Base-by-base conservation (phyloP, 2,888 invertebrate species). In the Dorcus hopei region DNA sequence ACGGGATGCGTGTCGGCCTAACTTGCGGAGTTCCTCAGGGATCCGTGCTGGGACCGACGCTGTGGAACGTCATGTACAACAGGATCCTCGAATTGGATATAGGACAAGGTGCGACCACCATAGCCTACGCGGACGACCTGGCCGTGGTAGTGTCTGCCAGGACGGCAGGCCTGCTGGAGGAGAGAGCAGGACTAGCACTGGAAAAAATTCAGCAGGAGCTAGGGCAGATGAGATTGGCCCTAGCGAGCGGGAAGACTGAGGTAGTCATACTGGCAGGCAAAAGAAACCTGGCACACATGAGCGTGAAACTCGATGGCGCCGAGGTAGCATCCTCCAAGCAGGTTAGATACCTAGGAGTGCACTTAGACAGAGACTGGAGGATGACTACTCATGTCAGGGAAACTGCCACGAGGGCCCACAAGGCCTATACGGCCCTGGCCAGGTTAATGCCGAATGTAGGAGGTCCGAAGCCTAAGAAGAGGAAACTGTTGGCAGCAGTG, bases 401-500 rank as follows among this genome's bases (percentile, higher is more conserved):
- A 3, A 19, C 19, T 2, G 19, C 19, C 19, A 19, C 3, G 3
- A 19, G 3, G 19, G 19, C 19, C 3, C 19, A 19, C 19, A 40
- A 40, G 11, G 11, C 9, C 9, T n/a, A n/a, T n/a, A 11, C 9
- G 2, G 41, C 11, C 2, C 2, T 40, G 9, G 41, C 11, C n/a
- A 40, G 11, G 41, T n/a, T 40, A 16, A 62, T 67, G 65, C 57
- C 62, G 9, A 66, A 64, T 45, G 49, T 63, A 19, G 61, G 58
- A 1, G 65, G 65, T 0, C 64, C 59, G 1, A 23, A 39, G 8
- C 38, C 33, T 11, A 23, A 54, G 11, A 62, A 49, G 47, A 59
- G 64, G 14, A n/a, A 39, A 19, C 14, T 61, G 6, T 38, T n/a
- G n/a, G n/a, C n/a, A n/a, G n/a, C n/a, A n/a, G n/a, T n/a, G n/a